phyloP scores from a whole-genome alignment of 2,797 vertebrate species.

The Crocidura indochinensis region DNA sequence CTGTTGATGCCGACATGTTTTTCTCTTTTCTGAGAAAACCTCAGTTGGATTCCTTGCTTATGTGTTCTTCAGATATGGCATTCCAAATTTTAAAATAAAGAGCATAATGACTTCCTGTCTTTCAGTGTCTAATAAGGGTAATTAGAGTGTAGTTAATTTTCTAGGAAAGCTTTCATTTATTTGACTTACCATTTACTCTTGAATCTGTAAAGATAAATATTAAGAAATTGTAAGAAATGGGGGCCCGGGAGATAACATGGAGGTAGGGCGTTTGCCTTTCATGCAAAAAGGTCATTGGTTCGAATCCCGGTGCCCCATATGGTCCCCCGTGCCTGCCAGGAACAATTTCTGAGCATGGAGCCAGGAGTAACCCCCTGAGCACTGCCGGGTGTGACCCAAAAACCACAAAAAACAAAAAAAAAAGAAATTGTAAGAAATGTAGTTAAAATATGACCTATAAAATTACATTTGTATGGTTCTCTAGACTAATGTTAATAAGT shows the following conservation, averaged over 20 bases:
- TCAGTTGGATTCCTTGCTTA: constrained; percentile 43
- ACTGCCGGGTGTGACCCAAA: too few species aligned
- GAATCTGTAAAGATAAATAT: constrained; percentile 50
- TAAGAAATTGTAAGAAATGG: constrained; percentile 59
- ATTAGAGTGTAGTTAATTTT: constrained; percentile 59
- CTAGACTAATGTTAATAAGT: constrained; percentile 23
- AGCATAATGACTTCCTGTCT: constrained; percentile 49
- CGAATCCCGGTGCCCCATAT: too few species aligned
- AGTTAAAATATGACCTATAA: constrained; percentile 28
- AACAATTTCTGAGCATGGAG: too few species aligned
- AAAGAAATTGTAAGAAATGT: not conserved
- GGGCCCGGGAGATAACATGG: too few species aligned
- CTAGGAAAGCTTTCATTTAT: constrained; percentile 47
- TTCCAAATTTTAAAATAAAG: constrained; percentile 51
- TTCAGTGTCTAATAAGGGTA: constrained; percentile 41
- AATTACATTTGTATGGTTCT: constrained; percentile 41
- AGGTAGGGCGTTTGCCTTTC: too few species aligned
- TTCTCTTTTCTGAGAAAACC: constrained; percentile 64
- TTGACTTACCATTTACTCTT: constrained; percentile 62
- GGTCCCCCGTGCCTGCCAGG: too few species aligned
- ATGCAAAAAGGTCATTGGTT: too few species aligned
- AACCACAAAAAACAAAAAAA: constrained; percentile 45
- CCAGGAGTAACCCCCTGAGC: too few species aligned
- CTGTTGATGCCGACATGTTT: constrained; percentile 58
- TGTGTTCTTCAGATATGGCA: constrained; percentile 38